A percentile compares a stretch with the other conserved stretches of the same genome.
Evolutionary conservation across 2,888 invertebrate genomes (phyloP).

Genomic region (Patella ulyssiponensis): DNA sequence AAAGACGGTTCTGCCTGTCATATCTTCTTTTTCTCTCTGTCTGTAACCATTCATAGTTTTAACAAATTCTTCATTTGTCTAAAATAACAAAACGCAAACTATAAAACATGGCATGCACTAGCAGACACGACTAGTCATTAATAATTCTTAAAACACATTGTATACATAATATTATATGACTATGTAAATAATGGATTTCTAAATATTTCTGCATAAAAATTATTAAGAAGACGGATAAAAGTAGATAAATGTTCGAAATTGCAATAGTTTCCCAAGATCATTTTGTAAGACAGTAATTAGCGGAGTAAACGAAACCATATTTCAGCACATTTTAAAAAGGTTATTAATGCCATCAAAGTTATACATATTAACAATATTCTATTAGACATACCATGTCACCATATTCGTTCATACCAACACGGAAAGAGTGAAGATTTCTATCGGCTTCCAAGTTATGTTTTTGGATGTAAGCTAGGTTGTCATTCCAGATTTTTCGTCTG

Average conservation of each 20-base stretch:
- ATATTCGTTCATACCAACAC: conserved; percentile 63
- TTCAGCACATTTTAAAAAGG: too few relatives aligned
- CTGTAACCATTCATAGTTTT: conserved; percentile 48
- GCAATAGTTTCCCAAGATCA: too few relatives aligned
- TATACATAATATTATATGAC: too few relatives aligned
- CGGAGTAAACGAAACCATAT: too few relatives aligned
- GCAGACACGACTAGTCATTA: neutral
- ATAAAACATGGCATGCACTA: neutral
- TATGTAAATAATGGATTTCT: too few relatives aligned
- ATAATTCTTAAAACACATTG: too few relatives aligned
- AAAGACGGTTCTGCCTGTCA: conserved; percentile 29
- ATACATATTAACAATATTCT: too few relatives aligned
- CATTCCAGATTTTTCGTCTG: conserved; percentile 61
- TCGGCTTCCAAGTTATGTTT: conserved; percentile 61
- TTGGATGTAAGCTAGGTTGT: conserved; percentile 52
- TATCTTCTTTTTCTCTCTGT: conserved; percentile 27
- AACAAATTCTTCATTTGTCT: conserved; percentile 48
- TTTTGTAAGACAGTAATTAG: too few relatives aligned
- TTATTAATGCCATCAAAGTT: too few relatives aligned
- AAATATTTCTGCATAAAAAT: too few relatives aligned
- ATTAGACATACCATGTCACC: conserved; percentile 75
- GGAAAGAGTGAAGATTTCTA: conserved; percentile 55
- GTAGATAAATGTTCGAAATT: too few relatives aligned
- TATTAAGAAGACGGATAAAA: too few relatives aligned
- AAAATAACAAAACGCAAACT: neutral